Evolutionary conservation across 2,888 invertebrate species (phyloP), one percentile per base, ranked within the genome.

Genomic region (Troilus luridus): DNA sequence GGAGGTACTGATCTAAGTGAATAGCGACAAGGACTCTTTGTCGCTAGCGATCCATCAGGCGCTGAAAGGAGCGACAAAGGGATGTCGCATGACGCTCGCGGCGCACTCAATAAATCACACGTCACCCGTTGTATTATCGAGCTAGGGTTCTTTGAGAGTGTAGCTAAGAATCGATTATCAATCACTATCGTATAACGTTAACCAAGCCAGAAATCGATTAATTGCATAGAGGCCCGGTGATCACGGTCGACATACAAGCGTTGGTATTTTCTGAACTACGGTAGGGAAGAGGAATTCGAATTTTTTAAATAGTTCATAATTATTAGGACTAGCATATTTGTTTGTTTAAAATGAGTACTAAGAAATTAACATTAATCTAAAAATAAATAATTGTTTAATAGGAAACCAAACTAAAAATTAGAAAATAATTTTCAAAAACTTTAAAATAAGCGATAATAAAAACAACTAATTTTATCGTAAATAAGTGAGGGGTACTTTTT

Each of bases 71-170:
- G 17, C 60, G n/a, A 88, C 88, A 88, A 88, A 88, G 88, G 88
- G 88, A 88, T 88, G 88, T 88, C 60, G 88, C 88, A 88, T 88
- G 88, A 60, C 88, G 60, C 59, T 60, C 62, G 60, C 88, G 62
- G 88, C 59, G 59, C 59, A 59, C 62, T 62, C 88, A 24, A 88
- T 88, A 59, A 7, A 88, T 88, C 88, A 88, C 62, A 62, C 27
- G 88, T 41, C 88, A 88, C 24, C 62, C 88, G 19, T 88, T 60
- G 27, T 88, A 59, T 41, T 60, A 58, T 88, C 59, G 19, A 88
- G 88, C 12, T 41, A 85, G 21, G 54, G 85, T 85, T 58, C 54
- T 58, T 85, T 54, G 54, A n/a, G 56, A 8, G 81, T 81, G 41
- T 56, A 54, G 21, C 56, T n/a, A 21, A 85, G 56, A 21, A 58